These are phyloP conservation scores for Anagrus nilaparvatae DNA, from an alignment of 1,140 invertebrate genomes.

Conservation along the genomic window DNA sequence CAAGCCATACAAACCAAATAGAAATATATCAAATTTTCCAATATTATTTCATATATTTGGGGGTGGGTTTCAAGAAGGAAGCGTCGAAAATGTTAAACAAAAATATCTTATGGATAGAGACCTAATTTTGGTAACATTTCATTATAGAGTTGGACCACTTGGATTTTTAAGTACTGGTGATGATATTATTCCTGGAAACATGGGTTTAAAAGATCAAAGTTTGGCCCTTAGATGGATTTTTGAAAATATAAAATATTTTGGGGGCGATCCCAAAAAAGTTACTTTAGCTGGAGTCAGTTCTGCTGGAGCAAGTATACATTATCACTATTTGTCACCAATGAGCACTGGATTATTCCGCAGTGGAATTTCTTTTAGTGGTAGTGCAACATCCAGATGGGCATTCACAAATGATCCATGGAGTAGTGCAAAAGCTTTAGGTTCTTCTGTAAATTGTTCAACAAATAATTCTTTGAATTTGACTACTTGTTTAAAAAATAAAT, in stretches of 20 bases:
- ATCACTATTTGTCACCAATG: too few relatives aligned
- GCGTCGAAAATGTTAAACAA: slow-evolving; percentile 29
- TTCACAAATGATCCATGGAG: slow-evolving; percentile 47
- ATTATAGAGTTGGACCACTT: slow-evolving; percentile 48
- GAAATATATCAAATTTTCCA: slow-evolving; percentile 13
- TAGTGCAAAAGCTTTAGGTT: slow-evolving; percentile 51
- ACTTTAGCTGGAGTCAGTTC: slow-evolving; percentile 34
- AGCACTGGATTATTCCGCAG: too few relatives aligned
- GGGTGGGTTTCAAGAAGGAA: slow-evolving; percentile 27
- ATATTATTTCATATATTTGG: slow-evolving; percentile 21
- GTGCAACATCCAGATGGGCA: slow-evolving; percentile 56
- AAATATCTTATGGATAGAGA: slow-evolving; percentile 48
- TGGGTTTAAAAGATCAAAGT: slow-evolving; percentile 45
- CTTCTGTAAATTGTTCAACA: slow-evolving; percentile 50
- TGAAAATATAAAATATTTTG: slow-evolving; percentile 45
- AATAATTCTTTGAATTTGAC: not conserved
- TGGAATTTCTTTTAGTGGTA: slow-evolving; percentile 61
- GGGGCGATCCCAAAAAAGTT: slow-evolving; percentile 43
- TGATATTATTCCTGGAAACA: slow-evolving; percentile 43
- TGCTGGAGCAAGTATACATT: slow-evolving; percentile 29
- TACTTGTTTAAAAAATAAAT: not conserved
- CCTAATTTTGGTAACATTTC: slow-evolving; percentile 48
- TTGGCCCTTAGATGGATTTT: slow-evolving; percentile 42
- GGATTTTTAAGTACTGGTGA: slow-evolving; percentile 21
- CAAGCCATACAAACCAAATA: too few relatives aligned